Percentiles rank a stretch among this genome's conserved stretches.
These are phyloP conservation scores for Cyanocitta stelleri DNA, from an alignment of 2,113 vertebrate species.

Conservation along the genomic window DNA sequence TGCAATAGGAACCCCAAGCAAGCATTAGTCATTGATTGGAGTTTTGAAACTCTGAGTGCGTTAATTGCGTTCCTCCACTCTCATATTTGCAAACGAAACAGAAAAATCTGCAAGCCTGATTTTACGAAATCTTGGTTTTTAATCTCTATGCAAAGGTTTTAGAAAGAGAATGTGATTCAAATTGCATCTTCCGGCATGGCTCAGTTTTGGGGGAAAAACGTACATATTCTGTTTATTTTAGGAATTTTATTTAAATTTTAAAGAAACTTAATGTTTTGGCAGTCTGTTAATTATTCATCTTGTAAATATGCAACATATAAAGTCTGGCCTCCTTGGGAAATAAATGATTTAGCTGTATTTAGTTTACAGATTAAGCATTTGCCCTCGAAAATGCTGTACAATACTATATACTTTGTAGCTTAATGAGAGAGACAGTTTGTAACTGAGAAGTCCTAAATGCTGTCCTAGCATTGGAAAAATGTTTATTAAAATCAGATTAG, in stretches of 20 bases:
- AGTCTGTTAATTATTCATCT: background rate
- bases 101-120: background rate
- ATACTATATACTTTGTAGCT: background rate
- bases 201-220: fast-evolving
- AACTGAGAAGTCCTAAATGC: background rate
- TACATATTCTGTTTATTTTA: background rate
- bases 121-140: background rate
- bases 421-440: background rate
- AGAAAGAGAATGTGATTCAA: background rate
- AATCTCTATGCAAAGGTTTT: background rate
- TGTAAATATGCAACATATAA: background rate
- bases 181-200: background rate
- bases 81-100: background rate
- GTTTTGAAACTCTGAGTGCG: background rate
- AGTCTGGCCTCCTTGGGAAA: background rate
- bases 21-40: background rate
- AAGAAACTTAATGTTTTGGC: background rate
- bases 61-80: background rate
- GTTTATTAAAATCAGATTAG: background rate
- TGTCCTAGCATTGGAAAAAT: background rate
- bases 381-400: background rate
- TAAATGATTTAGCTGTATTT: background rate
- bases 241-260: background rate
- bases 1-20: background rate
- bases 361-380: background rate